Evolutionary conservation across 2,113 vertebrate genomes (phyloP).

Genomic region (Phylloscopus trochilus): DNA sequence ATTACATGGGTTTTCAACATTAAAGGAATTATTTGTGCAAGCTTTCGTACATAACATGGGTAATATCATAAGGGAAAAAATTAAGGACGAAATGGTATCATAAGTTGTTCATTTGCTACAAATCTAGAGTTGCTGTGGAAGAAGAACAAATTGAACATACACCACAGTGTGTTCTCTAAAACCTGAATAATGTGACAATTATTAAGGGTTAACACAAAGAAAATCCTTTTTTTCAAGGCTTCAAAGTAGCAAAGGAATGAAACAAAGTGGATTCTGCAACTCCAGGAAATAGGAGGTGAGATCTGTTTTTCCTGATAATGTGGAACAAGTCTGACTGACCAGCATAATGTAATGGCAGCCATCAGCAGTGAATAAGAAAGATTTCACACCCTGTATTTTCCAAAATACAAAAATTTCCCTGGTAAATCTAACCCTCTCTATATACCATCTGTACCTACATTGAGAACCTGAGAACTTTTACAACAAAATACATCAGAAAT

Average conservation of each 20-base stretch:
- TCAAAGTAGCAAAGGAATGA: not conserved
- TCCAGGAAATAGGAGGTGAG: not conserved
- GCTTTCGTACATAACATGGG: not conserved
- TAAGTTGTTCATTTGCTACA: not conserved
- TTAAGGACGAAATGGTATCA: not conserved
- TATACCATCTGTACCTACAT: fast-evolving
- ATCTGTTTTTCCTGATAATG: not conserved
- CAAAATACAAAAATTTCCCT: not conserved
- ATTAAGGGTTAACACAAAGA: not conserved
- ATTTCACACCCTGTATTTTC: not conserved
- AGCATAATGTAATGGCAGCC: not conserved
- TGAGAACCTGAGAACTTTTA: not conserved
- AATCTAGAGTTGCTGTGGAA: not conserved
- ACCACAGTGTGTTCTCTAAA: not conserved
- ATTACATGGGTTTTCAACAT: not conserved
- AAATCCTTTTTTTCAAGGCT: not conserved
- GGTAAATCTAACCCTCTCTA: not conserved
- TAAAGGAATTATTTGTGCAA: not conserved
- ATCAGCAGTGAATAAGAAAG: not conserved
- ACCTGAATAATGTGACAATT: not conserved
- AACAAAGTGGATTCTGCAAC: not conserved
- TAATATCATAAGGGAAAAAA: not conserved
- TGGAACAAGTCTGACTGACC: not conserved
- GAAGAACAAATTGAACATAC: not conserved
- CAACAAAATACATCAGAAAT: not conserved